phyloP scores from a whole-genome alignment of 2,888 invertebrate species.

The Dryomyza anilis region DNA sequence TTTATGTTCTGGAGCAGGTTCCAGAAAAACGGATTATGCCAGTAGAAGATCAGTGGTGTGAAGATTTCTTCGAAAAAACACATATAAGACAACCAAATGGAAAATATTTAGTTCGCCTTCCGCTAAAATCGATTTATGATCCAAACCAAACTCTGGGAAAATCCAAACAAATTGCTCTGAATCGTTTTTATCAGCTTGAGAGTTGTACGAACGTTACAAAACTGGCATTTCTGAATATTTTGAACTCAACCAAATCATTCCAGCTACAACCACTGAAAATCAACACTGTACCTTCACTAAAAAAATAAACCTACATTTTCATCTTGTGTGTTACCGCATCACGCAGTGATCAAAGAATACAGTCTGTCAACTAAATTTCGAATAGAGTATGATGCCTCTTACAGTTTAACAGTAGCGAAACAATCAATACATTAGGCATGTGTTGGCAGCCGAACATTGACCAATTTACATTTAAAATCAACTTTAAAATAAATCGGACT shows the following conservation, averaged over 20 bases:
- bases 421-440: constrained; percentile 26
- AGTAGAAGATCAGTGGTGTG: constrained; percentile 9
- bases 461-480: constrained; percentile 15
- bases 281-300: too few relatives aligned
- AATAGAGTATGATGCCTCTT: constrained; percentile 3
- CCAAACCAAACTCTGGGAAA: too few relatives aligned
- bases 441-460: too few relatives aligned
- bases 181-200: too few relatives aligned
- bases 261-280: too few relatives aligned
- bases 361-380: constrained; percentile 3
- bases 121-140: constrained; percentile 6
- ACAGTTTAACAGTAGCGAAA: constrained; percentile 14
- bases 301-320: background rate
- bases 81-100: constrained; percentile 17
- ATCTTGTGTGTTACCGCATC: constrained; percentile 12
- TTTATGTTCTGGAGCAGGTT: constrained; percentile 9
- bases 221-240: constrained; percentile 6
- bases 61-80: too few relatives aligned
- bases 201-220: too few relatives aligned
- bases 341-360: too few relatives aligned
- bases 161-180: too few relatives aligned
- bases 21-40: background rate
- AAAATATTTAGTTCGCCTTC: constrained; percentile 13
- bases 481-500: too few relatives aligned
- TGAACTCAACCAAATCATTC: background rate